Evolutionary conservation across 2,113 vertebrate species (phyloP).

Genomic region (Indicator maculatus): DNA sequence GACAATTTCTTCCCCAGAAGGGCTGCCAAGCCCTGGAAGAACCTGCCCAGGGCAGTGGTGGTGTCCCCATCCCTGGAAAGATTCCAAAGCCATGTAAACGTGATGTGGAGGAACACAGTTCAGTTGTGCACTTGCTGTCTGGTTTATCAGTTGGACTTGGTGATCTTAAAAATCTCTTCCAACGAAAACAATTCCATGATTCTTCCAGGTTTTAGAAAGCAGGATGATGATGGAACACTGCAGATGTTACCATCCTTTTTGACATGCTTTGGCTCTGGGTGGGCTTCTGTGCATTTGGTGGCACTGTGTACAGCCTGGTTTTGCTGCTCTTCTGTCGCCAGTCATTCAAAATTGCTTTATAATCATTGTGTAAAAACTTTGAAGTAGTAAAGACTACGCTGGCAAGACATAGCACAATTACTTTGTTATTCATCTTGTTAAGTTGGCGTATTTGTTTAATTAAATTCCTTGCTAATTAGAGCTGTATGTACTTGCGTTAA

Average conservation of each 20-base stretch:
- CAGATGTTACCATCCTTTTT: background rate
- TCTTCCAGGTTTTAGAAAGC: rapidly evolving
- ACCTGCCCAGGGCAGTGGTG: background rate
- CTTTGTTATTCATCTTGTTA: constrained; percentile 75
- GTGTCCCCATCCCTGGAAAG: background rate
- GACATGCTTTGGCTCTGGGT: background rate
- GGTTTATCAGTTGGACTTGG: background rate
- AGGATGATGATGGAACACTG: rapidly evolving
- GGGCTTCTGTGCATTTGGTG: background rate
- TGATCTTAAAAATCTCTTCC: background rate
- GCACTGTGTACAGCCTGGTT: background rate
- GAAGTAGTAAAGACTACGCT: constrained; percentile 37
- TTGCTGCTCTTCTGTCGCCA: background rate
- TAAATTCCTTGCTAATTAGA: constrained; percentile 81
- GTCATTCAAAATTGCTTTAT: background rate
- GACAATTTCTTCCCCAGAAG: background rate
- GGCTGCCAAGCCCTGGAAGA: background rate
- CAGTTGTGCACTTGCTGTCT: background rate
- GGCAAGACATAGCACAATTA: constrained; percentile 65
- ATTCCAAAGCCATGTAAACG: background rate
- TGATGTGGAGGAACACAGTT: background rate
- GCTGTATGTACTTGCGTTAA: constrained; percentile 78
- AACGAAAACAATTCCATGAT: background rate
- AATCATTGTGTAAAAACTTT: constrained; percentile 52
- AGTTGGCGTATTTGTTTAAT: constrained; percentile 79